Conservation (phyloP, 2,113 vertebrate species). For the Micronycteris hirsuta region DNA sequence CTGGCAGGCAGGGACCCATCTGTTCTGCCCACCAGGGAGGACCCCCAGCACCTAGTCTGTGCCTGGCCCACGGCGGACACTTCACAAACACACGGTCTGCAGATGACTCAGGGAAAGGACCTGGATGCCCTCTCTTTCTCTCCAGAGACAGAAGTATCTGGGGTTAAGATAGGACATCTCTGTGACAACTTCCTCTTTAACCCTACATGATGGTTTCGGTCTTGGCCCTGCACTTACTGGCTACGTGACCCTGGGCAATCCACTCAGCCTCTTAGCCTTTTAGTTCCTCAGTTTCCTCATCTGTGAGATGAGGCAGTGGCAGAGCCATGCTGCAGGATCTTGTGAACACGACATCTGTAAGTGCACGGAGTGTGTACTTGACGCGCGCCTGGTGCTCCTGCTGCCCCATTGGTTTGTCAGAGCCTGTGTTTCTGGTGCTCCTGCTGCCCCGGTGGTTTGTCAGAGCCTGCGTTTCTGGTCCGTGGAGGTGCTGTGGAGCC, state of each 20-base stretch:
- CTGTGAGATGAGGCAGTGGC: neutral
- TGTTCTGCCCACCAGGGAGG: neutral
- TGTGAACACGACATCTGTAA: neutral
- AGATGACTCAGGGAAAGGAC: neutral
- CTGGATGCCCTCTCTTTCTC: neutral
- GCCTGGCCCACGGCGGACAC: accelerated
- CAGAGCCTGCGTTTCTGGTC: neutral
- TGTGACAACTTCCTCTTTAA: neutral
- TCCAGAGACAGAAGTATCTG: neutral
- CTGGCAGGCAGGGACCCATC: neutral
- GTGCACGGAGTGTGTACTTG: accelerated
- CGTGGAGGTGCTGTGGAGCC: accelerated
- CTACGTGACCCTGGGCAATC: neutral
- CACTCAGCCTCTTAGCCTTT: neutral
- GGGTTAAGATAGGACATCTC: neutral
- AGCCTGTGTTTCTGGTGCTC: neutral
- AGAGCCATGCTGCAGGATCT: accelerated
- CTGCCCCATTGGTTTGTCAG: accelerated
- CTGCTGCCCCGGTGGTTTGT: accelerated
- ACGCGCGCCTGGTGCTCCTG: accelerated
- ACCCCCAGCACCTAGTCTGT: accelerated
- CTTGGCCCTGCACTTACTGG: neutral
- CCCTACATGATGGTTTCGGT: accelerated
- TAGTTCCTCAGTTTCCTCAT: neutral
- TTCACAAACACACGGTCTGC: accelerated